Conservation (phyloP, 2,113 vertebrate genomes). For the Planiliza haematocheilus region DNA sequence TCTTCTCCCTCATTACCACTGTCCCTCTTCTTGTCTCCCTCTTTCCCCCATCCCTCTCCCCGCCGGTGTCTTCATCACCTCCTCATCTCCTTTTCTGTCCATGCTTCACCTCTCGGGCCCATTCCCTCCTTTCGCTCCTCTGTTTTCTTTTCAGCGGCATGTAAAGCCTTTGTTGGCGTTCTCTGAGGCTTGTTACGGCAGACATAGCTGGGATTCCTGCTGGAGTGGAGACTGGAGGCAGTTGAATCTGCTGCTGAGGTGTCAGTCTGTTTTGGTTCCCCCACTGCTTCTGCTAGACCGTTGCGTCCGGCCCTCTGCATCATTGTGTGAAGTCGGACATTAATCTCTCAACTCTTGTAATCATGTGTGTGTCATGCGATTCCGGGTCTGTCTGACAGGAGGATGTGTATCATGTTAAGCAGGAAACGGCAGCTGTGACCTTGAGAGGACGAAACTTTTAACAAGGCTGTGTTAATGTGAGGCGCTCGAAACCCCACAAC, state of each 20-base stretch:
- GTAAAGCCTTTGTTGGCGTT: conserved; percentile 65
- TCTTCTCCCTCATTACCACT: not conserved
- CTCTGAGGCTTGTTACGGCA: conserved; percentile 32
- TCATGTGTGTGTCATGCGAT: conserved; percentile 13
- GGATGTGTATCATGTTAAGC: conserved; percentile 34
- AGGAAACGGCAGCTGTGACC: conserved; percentile 70
- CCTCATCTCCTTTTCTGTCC: conserved; percentile 1
- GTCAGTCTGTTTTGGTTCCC: conserved; percentile 13
- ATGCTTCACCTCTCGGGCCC: conserved; percentile 11
- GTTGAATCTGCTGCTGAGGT: conserved; percentile 40
- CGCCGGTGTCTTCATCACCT: conserved; percentile 10
- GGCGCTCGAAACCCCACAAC: conserved; percentile 10
- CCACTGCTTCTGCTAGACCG: conserved; percentile 25
- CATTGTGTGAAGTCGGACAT: conserved; percentile 3
- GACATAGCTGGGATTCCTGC: conserved; percentile 74
- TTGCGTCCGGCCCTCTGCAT: not conserved
- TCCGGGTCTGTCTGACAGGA: conserved; percentile 6
- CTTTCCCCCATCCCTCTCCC: conserved; percentile 6
- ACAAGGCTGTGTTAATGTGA: conserved; percentile 56
- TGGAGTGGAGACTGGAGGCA: conserved; percentile 39
- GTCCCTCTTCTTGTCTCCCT: not conserved
- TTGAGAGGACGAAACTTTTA: conserved; percentile 59
- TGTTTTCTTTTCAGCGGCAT: conserved; percentile 56
- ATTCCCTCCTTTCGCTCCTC: conserved; percentile 10
- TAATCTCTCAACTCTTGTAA: conserved; percentile 17